Conservation (phyloP, 1,140 invertebrate genomes). For the Venturia canescens region DNA sequence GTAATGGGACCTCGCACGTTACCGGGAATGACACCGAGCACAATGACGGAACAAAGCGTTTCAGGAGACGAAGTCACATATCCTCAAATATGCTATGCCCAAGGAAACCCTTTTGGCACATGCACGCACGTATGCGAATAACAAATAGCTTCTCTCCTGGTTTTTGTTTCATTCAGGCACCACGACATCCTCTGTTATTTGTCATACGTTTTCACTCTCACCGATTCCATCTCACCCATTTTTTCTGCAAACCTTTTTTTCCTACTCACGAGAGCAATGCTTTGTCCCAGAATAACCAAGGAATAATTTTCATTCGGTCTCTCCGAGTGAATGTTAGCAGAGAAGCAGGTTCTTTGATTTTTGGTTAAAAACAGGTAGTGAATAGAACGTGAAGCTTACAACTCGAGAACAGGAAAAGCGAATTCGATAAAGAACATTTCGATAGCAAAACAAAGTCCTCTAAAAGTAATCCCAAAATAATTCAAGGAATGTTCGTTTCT, state of each 20-base stretch:
- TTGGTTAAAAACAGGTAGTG: not conserved
- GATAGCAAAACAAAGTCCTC: no score
- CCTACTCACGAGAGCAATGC: not conserved
- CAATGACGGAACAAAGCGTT: constrained; percentile 71
- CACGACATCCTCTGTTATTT: constrained; percentile 71
- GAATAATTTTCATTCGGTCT: not conserved
- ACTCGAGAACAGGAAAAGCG: no score
- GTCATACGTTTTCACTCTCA: constrained; percentile 72
- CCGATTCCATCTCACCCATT: constrained; percentile 73
- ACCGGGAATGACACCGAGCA: constrained; percentile 72
- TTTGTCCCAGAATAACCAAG: not conserved
- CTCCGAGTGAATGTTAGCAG: not conserved
- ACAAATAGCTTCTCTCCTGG: constrained; percentile 6
- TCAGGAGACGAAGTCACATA: not conserved
- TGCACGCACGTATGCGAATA: not conserved
- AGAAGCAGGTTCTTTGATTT: not conserved
- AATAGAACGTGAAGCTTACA: no score
- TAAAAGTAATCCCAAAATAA: no score
- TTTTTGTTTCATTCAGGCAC: constrained; percentile 71
- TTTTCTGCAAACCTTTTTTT: constrained; percentile 63
- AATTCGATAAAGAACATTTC: no score
- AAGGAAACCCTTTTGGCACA: not conserved
- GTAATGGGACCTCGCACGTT: constrained; percentile 54
- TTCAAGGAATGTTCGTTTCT: no score
- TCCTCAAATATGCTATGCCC: not conserved